These are phyloP conservation scores for Machimus rusticus DNA, from an alignment of 2,888 invertebrate genomes.

Conservation along the genomic window DNA sequence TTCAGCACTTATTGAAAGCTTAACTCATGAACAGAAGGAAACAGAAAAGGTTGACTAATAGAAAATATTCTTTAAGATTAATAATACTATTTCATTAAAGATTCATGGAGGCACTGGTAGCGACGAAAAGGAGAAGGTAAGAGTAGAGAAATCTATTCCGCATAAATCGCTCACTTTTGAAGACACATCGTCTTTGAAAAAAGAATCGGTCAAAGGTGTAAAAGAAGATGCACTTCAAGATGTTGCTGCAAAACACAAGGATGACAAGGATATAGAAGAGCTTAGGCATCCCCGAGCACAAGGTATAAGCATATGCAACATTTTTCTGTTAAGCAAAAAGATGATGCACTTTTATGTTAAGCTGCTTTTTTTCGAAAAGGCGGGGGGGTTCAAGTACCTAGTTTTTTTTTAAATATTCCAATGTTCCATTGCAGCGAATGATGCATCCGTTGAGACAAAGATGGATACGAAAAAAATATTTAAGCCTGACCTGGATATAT, in stretches of 20 bases:
- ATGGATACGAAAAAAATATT: not conserved
- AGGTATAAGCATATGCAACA: not conserved
- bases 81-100: not conserved
- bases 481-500: slow-evolving; percentile 42
- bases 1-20: not conserved
- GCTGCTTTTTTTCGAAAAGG: not conserved
- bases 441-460: not conserved
- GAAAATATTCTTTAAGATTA: not conserved
- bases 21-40: not conserved
- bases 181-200: not conserved
- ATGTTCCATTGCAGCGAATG: not conserved
- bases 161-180: not conserved
- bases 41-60: not conserved
- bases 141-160: not conserved
- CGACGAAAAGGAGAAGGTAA: not conserved
- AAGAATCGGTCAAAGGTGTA: not conserved
- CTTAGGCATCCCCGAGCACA: not conserved
- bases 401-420: not conserved
- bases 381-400: not conserved
- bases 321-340: not conserved
- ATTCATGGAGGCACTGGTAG: not conserved
- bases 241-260: not conserved
- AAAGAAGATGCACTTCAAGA: not conserved
- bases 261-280: not conserved
- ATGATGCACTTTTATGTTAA: not conserved